These are phyloP conservation scores for Mythimna lalbum DNA, from an alignment of 2,888 invertebrate genomes.

Conservation along the genomic window DNA sequence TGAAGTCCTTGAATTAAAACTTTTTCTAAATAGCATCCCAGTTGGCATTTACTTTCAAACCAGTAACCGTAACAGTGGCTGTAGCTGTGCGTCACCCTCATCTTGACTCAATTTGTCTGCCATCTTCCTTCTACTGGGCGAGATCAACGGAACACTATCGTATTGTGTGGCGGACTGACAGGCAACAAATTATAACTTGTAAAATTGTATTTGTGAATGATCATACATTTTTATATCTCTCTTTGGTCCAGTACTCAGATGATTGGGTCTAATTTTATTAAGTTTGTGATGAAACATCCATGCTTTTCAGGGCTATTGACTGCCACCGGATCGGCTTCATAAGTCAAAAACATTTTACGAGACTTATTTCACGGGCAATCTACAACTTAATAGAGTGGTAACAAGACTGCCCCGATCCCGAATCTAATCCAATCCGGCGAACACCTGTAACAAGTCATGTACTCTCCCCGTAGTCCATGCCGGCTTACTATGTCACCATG, in stretches of 20 bases:
- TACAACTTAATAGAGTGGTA: slow-evolving; percentile 97
- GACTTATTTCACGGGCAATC: slow-evolving; percentile 95
- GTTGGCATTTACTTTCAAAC: slow-evolving; percentile 94
- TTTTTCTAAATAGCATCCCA: slow-evolving; percentile 99
- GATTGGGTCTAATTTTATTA: slow-evolving; percentile 96
- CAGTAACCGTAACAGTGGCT: slow-evolving; percentile 92
- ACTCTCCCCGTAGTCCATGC: slow-evolving; percentile 85
- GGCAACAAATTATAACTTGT: too few species aligned
- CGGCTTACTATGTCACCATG: slow-evolving; percentile 82
- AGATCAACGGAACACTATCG: slow-evolving; percentile 73
- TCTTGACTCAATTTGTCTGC: slow-evolving; percentile 93
- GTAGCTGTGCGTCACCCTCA: slow-evolving; percentile 92
- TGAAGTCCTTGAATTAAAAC: slow-evolving; percentile 97
- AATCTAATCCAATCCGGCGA: slow-evolving; percentile 97
- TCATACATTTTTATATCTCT: slow-evolving; percentile 93
- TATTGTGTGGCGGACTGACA: slow-evolving; percentile 69
- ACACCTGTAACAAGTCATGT: slow-evolving; percentile 91
- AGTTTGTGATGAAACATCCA: slow-evolving; percentile 95
- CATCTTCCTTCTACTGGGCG: slow-evolving; percentile 85
- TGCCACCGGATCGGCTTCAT: slow-evolving; percentile 95
- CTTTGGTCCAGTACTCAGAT: too few species aligned
- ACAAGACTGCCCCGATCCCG: slow-evolving; percentile 95
- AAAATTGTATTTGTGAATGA: slow-evolving; percentile 63
- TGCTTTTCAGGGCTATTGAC: slow-evolving; percentile 96
- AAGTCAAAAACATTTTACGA: slow-evolving; percentile 95